Base-by-base conservation (phyloP, 1,140 invertebrate genomes). In the Onthophagus taurus region DNA sequence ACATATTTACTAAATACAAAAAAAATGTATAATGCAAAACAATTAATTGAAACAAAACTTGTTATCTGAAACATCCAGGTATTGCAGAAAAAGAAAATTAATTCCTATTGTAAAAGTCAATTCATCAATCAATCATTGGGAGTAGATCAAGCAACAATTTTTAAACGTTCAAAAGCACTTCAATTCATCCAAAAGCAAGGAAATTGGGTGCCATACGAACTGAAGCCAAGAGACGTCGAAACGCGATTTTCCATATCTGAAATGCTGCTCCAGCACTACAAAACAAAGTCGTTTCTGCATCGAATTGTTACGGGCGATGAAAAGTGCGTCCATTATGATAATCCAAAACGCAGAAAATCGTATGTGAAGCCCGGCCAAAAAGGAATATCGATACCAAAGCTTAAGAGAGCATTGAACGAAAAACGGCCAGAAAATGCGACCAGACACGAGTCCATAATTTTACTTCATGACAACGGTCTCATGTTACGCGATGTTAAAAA, bases 161-260 rank as follows among this genome's bases (percentile, higher is more conserved):
- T 5, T 6, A 33, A 33, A 33, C 31, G 14, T 33, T 13, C 13
- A 6, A 33, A 33, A 33, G 13, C 31, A 33, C 13, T 33, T 5
- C 6, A 13, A 6, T 8, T 33, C 5, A 33, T 33, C 14, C 9
- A 33, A 13, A 33, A 33, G 31, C 6, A 33, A 33, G 31, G 31
- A 33, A 6, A 33, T 33, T 33, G 13, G 14, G 31, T 14, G 6
- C 14, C 14, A 9, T 33, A 33, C 13, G 31, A 33, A 14, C 13
- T 33, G 31, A 33, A 33, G 13, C 31, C 31, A 14, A 14, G 31
- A 13, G 14, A 33, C 31, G 13, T 33, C 13, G 31, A 33, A 13
- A 9, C 6, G 13, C 31, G 14, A 8, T 6, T 33, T 33, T 33
- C 13, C 6, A 33, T 13, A 14, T 33, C 6, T 33, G 31, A 33